Base-by-base conservation (phyloP, 2,797 vertebrate species). In the Distichodus sexfasciatus region DNA sequence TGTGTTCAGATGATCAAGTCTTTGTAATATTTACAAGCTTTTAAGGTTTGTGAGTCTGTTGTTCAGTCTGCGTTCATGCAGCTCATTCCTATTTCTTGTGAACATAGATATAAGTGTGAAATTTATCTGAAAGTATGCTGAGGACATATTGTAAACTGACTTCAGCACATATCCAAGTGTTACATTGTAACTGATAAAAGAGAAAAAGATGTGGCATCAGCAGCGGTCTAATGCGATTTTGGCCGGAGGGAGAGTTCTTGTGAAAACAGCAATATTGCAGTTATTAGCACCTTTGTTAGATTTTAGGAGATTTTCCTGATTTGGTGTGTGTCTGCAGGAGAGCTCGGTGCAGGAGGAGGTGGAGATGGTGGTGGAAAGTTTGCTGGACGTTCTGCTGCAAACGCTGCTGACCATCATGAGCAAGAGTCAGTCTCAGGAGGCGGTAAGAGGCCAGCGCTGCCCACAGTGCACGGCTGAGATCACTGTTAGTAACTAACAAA, bases 391-490 rank as follows among this genome's bases (percentile, higher is more conserved):
- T 77, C 92, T 99, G 79, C 94, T 99, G 72, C 97, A 99, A 91
- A 99, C 97, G 75, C 92, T 99, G 79, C 93, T 99, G 85, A 94
- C 96, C 86, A 99, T 99, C 85, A 97, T 99, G 96, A 98, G 96
- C 94, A 98, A 97, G 94, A 96, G 95, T 64, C 97, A 99, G 81
- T 93, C 96, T 81, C 94, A 96, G 91, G 97, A 99, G 93, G 96
- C 95, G 83, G 94, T 96, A 94, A 95, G 97, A 93, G 96, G 96
- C 85, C 97, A 98, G 84, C 95, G 96, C 84, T 99, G 97, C 91
- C 96, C 97, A 82, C 97, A 99, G 93, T 99, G 97, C 91, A 99
- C 97, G 75, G 97, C 97, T 36, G 96, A 99, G 92, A 99, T 99
- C 92, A 94, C 94, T 88, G 94, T 95, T 93, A 95, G 94, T 94